Base-by-base conservation (phyloP, 2,888 invertebrate genomes). In the Sarcophaga caerulescens region DNA sequence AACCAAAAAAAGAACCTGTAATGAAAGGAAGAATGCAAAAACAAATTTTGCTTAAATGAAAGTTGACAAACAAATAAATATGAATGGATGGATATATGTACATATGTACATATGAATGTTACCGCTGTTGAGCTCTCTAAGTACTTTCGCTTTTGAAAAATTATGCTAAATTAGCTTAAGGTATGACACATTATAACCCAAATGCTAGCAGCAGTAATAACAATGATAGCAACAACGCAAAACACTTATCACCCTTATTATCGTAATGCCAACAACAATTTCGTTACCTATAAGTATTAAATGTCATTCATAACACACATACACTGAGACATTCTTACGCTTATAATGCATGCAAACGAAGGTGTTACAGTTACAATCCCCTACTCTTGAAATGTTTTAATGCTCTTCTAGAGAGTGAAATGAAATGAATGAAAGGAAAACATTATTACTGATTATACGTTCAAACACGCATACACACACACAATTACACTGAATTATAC, bases 161-260 rank as follows among this genome's bases (percentile, higher is more conserved):
- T 81, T 86, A 84, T 84, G 60, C 74, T 81, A 84, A 86, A 86
- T 86, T 86, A 84, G 81, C 84, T 86, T 66, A 78, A 86, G 78
- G 81, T 86, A 86, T 52, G 77, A 75, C 74, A 75, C 74, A 77
- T 85, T 81, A 85, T 77, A 81, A 78, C 63, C 68, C 78, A 84
- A 8, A 52, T 17, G 52, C 14, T 17, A 52, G 45, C 68, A 76
- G 44, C 44, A 25, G 60, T 47, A 69, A 59, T 59, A 17, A 35
- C 35, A 35, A 35, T 21, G n/a, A 52, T 17, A 12, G 35, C 62
- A 66, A 84, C 66, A 84, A 80, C 71, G 52, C 17, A 84, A 71
- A 77, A 69, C 82, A 87, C 79, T 85, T 82, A 87, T 79, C 81
- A 79, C 80, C 83, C 83, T 83, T 85, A 82, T 85, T 75, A 85